Evolutionary conservation across 2,797 vertebrate genomes (phyloP).

Genomic region (Gambusia yucatana): DNA sequence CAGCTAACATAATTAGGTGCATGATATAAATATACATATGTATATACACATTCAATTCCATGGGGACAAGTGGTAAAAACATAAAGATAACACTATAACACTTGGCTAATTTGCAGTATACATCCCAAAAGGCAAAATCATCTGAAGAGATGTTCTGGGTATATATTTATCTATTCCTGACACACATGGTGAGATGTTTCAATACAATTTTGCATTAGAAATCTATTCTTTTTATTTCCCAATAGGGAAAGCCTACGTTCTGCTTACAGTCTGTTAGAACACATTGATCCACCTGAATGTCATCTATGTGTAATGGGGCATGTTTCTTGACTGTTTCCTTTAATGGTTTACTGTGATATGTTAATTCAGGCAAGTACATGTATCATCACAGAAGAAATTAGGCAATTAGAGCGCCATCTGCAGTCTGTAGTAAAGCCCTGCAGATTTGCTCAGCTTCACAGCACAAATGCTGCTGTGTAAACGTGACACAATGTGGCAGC

Average conservation of each 20-base stretch:
- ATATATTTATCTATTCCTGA: not conserved
- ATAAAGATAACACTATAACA: too few relatives aligned
- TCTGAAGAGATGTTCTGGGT: not conserved
- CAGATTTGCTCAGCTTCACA: slow-evolving; percentile 1
- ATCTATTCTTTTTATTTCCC: not conserved
- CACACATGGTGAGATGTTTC: not conserved
- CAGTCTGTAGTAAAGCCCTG: slow-evolving; percentile 29
- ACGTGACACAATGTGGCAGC: not conserved
- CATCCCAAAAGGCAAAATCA: not conserved
- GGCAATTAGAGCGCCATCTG: slow-evolving; percentile 60
- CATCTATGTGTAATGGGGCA: not conserved
- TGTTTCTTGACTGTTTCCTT: not conserved
- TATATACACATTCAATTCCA: too few relatives aligned
- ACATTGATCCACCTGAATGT: not conserved
- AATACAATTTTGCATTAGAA: not conserved
- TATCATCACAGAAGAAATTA: not conserved
- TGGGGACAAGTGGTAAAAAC: too few relatives aligned
- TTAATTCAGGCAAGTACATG: not conserved
- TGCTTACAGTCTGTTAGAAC: not conserved
- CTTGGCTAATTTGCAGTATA: too few relatives aligned
- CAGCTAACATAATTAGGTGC: slow-evolving; percentile 1
- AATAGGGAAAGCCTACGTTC: not conserved
- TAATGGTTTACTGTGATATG: not conserved
- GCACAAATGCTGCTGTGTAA: not conserved
- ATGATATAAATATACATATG: not conserved